Evolutionary conservation across 2,797 vertebrate genomes (phyloP).

Genomic region (Notolabrus celidotus): DNA sequence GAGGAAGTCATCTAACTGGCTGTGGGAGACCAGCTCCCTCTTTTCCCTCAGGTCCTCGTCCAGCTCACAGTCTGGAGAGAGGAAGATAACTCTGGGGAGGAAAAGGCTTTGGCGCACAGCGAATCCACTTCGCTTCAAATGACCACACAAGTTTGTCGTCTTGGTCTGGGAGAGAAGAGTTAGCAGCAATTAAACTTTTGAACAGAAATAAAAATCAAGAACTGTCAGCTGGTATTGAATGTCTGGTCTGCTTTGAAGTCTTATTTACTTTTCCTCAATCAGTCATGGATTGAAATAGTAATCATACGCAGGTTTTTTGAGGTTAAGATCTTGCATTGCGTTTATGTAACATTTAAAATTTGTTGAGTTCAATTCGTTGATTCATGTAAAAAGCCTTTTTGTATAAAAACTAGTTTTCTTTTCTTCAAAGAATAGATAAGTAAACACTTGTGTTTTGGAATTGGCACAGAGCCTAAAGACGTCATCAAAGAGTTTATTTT

Average conservation of each 20-base stretch:
- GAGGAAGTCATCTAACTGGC: constrained; percentile 78
- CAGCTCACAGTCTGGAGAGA: constrained; percentile 80
- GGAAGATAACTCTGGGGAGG: constrained; percentile 81
- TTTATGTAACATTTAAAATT: too few relatives aligned
- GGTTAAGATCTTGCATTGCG: background rate
- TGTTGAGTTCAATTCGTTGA: too few relatives aligned
- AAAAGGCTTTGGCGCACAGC: constrained; percentile 74
- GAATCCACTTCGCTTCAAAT: constrained; percentile 79
- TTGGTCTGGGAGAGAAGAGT: constrained; percentile 73
- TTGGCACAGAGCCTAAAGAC: too few relatives aligned
- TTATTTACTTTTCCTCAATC: background rate
- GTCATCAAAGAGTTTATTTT: too few relatives aligned
- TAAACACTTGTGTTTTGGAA: too few relatives aligned
- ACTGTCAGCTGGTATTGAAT: background rate
- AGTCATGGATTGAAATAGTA: background rate
- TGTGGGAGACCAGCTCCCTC: constrained; percentile 79
- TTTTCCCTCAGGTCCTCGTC: constrained; percentile 78
- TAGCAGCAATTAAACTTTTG: too few relatives aligned
- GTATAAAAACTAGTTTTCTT: too few relatives aligned
- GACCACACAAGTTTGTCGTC: constrained; percentile 70
- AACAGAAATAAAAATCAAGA: too few relatives aligned
- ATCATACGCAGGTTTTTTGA: background rate
- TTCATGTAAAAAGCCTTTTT: too few relatives aligned
- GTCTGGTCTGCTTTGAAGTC: background rate
- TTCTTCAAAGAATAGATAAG: too few relatives aligned